These are phyloP conservation scores for Leptodactylus fallax DNA, from an alignment of 2,797 vertebrate genomes.

Conservation along the genomic window DNA sequence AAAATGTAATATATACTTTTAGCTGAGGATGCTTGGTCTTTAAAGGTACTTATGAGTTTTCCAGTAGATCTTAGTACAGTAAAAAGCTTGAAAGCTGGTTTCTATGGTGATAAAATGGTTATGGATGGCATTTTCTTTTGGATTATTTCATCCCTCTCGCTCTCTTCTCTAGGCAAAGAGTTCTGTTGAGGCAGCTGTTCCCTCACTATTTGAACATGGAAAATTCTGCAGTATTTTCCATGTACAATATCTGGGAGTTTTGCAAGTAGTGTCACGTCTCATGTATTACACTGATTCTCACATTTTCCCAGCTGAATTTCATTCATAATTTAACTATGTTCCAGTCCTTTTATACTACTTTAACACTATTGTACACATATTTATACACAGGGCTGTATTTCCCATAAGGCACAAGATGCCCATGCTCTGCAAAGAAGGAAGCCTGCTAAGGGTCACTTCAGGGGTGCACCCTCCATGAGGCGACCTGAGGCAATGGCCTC, in stretches of 20 bases:
- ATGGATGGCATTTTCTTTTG: slow-evolving; percentile 16
- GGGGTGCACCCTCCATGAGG: too few relatives aligned
- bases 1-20: slow-evolving; percentile 59
- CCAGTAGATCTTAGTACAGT: slow-evolving; percentile 17
- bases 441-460: too few relatives aligned
- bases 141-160: background rate
- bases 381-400: too few relatives aligned
- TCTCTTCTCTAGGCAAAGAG: background rate
- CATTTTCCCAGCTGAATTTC: background rate
- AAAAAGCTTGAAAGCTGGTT: slow-evolving; percentile 34
- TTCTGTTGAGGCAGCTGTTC: slow-evolving; percentile 33
- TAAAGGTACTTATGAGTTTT: slow-evolving; percentile 36
- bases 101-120: slow-evolving; percentile 39
- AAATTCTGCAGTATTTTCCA: background rate
- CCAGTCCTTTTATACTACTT: background rate
- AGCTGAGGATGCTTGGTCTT: slow-evolving; percentile 15
- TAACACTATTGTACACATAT: too few relatives aligned
- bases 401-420: too few relatives aligned
- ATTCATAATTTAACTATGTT: background rate
- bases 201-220: background rate
- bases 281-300: background rate
- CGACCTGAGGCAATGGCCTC: too few relatives aligned
- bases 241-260: background rate
- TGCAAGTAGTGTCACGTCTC: background rate
- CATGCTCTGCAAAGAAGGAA: too few relatives aligned